Evolutionary conservation across 2,797 vertebrate species (phyloP), one percentile per base, ranked within the genome.

Genomic region (Pseudochaenichthys georgianus): DNA sequence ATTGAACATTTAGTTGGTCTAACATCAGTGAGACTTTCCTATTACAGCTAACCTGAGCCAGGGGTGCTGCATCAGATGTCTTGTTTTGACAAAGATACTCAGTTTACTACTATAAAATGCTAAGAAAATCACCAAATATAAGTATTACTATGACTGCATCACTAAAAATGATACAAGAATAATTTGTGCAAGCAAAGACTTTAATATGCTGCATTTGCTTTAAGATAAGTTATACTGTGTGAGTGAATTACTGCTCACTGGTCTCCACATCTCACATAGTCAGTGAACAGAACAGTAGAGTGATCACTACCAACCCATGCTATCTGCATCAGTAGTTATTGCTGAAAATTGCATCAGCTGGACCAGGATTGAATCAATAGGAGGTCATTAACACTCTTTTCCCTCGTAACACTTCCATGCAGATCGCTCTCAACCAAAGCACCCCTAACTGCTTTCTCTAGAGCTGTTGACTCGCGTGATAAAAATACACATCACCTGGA

Each of bases 321-420:
- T 45, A 19, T 41, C 10, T 3, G 3, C 2, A 53, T 53, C 12
- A 31, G 11, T 13, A 43, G 12, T 41, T 51, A 16, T 13, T 23
- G 9, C 9, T n/a, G 15, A 17, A 58, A 10, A 19, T 38, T 38
- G 19, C 4, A 5, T 17, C 42, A 10, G 23, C 16, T 48, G n/a
- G 45, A 61, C 8, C 13, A 31, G 3, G 12, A 11, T 48, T 28
- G 13, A 64, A 60, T 43, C 53, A 48, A 81, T n/a, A 38, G 6
- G 34, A 66, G 9, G 4, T 60, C 5, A 63, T 72, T 34, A 51
- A 46, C 59, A 57, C 53, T 54, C 21, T 45, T 51, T 17, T 16
- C n/a, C 34, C 52, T 46, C 13, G 50, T n/a, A 42, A 11, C 50
- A 66, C 45, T 2, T 60, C 51, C 45, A 58, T 15, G 57, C 38